Evolutionary conservation across 2,113 vertebrate species (phyloP), one percentile per base, ranked within the genome.

Genomic region (Piprites chloris): DNA sequence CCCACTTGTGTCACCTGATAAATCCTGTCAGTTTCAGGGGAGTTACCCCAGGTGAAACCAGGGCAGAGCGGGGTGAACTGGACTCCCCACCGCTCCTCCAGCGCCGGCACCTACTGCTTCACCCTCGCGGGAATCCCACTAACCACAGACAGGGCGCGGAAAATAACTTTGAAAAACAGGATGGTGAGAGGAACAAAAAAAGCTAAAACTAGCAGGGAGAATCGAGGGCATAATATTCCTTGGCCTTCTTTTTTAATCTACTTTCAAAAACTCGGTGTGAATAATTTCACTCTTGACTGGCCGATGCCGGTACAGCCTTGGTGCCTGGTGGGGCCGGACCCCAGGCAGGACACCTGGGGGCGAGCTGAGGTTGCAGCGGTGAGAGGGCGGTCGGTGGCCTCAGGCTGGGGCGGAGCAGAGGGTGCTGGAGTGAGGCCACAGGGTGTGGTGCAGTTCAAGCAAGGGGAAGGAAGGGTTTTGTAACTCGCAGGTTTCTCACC

Each of bases 401-500:
- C 4, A 5, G 28, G 59, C 46, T 17, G 11, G 32, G 47, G 37
- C 77, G 61, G 81, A 65, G 84, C 49, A 50, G 33, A 63, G 58
- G 19, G 42, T 0, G 14, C 20, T 81, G 56, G 74, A 72, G 63
- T 39, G 4, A 2, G 5, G 59, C 82, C 94, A 56, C n/a, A 65
- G 62, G 71, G 69, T 58, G 73, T 12, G 87, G 87, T 92, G 89
- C 30, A 91, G 83, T 67, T 97, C 74, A 95, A 67, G 63, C 33
- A 50, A 93, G 71, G 73, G 71, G 66, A 95, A 92, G 61, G 76
- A 96, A 91, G 37, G 20, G n/a, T 87, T 95, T 95, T 63, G 23
- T 81, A 95, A 92, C 42, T 24, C 2, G 32, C 75, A 78, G 39
- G 58, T 94, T 87, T 91, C 88, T 92, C 95, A 83, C 75, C 39